phyloP scores from a whole-genome alignment of 2,797 vertebrate species.

The Ctenosaura bakeri region DNA sequence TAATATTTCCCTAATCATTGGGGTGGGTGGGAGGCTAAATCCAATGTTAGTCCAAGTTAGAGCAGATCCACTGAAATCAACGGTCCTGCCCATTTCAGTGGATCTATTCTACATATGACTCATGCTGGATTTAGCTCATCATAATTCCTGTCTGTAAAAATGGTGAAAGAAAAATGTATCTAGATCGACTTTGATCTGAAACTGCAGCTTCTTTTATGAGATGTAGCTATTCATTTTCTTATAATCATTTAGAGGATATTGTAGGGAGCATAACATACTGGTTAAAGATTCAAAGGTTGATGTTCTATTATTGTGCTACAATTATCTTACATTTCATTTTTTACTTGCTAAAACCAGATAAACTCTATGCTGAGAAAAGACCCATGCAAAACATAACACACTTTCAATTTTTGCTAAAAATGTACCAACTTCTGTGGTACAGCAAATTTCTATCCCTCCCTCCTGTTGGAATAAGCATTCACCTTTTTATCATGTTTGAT shows the following conservation, averaged over 20 bases:
- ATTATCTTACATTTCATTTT: slow-evolving; percentile 3
- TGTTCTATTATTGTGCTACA: too few species aligned
- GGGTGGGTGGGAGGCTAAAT: too few species aligned
- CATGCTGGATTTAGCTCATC: too few species aligned
- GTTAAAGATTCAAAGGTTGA: not conserved
- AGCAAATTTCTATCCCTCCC: not conserved
- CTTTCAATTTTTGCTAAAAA: not conserved
- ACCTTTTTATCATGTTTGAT: not conserved
- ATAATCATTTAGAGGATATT: not conserved
- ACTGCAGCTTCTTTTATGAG: not conserved
- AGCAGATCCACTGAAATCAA: too few species aligned
- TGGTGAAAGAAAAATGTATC: not conserved
- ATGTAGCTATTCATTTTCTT: not conserved
- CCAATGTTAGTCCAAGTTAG: too few species aligned
- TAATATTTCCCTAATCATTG: not conserved
- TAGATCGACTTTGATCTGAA: not conserved
- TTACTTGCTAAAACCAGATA: not conserved
- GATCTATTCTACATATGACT: too few species aligned
- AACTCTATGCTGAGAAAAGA: not conserved
- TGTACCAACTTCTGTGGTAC: not conserved
- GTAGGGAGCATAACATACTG: not conserved
- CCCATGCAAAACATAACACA: not conserved
- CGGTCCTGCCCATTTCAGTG: too few species aligned
- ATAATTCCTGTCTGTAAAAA: too few species aligned
- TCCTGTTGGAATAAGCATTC: not conserved